A percentile compares a stretch with the other conserved stretches of the same genome.
Conservation (phyloP, 2,888 invertebrate species). For the Thereva unica region DNA sequence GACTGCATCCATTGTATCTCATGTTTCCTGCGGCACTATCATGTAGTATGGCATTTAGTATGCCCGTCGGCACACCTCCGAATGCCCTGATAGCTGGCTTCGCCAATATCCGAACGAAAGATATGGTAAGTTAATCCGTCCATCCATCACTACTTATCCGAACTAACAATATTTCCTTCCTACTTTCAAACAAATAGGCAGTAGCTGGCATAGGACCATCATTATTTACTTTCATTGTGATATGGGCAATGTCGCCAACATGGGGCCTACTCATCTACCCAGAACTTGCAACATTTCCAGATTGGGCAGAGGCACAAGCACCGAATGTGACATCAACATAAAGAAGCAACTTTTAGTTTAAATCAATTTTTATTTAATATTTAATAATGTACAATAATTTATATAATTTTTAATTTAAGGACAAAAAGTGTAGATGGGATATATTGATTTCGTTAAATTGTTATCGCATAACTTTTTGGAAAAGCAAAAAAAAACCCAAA, state of each 20-base stretch:
- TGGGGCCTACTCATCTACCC: conserved; percentile 73
- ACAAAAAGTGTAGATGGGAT: no score
- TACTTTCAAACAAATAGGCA: no score
- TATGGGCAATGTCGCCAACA: conserved; percentile 74
- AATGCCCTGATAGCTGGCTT: conserved; percentile 91
- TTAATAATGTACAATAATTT: no score
- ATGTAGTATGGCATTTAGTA: conserved; percentile 90
- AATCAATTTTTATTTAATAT: background rate
- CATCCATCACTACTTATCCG: background rate
- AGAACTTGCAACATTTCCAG: conserved; percentile 64
- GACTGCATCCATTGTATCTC: conserved; percentile 83
- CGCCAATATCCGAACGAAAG: conserved; percentile 76
- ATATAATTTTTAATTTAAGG: no score
- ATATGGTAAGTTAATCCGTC: conserved; percentile 69
- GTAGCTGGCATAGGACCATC: conserved; percentile 80
- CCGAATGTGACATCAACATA: background rate
- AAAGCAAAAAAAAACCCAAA: no score
- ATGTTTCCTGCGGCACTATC: conserved; percentile 88
- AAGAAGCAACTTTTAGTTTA: background rate
- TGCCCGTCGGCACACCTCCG: conserved; percentile 93
- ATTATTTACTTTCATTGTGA: conserved; percentile 71
- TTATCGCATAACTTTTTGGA: no score
- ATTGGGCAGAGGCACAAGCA: conserved; percentile 61
- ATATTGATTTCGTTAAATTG: no score
- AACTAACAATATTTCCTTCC: conserved; percentile 41